A percentile compares a stretch with the other conserved stretches of the same genome.
phyloP scores from a whole-genome alignment of 2,797 vertebrate genomes.

The Bryconaethiops microstoma region DNA sequence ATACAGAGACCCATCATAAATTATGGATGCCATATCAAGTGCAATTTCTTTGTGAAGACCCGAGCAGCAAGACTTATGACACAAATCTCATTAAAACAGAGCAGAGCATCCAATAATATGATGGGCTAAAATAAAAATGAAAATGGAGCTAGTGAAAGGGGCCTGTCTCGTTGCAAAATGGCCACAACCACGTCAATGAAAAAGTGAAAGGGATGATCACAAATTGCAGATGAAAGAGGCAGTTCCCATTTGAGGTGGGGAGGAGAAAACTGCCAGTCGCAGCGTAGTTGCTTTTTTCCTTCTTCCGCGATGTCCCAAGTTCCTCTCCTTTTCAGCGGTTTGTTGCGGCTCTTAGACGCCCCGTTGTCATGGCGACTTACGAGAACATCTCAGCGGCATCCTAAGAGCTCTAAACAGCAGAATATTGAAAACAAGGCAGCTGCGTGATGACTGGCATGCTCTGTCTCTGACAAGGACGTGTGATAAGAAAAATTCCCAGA shows the following conservation, averaged over 20 bases:
- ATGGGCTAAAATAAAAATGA: constrained; percentile 15
- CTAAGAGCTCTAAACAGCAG: constrained; percentile 49
- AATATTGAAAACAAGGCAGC: constrained; percentile 51
- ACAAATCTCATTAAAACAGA: constrained; percentile 41
- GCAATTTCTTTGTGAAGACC: constrained; percentile 28
- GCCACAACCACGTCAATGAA: constrained; percentile 18
- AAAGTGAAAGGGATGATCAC: constrained; percentile 33
- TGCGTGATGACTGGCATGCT: constrained; percentile 41
- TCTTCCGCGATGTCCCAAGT: not conserved
- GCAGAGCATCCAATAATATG: not conserved
- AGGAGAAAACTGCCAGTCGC: constrained; percentile 7
- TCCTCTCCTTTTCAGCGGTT: constrained; percentile 32
- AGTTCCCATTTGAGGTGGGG: constrained; percentile 1
- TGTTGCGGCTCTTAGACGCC: constrained; percentile 41
- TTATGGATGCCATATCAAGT: constrained; percentile 60
- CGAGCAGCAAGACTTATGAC: constrained; percentile 49
- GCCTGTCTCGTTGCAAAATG: not conserved
- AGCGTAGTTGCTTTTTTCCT: not conserved
- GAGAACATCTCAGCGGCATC: constrained; percentile 62
- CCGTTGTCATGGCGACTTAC: constrained; percentile 70
- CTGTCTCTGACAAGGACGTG: constrained; percentile 20
- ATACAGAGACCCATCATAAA: constrained; percentile 50
- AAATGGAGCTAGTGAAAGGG: constrained; percentile 17
- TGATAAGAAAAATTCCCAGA: constrained; percentile 34
- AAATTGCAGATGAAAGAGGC: constrained; percentile 48